Conservation (phyloP, 2,888 invertebrate species). For the Rhingia rostrata region DNA sequence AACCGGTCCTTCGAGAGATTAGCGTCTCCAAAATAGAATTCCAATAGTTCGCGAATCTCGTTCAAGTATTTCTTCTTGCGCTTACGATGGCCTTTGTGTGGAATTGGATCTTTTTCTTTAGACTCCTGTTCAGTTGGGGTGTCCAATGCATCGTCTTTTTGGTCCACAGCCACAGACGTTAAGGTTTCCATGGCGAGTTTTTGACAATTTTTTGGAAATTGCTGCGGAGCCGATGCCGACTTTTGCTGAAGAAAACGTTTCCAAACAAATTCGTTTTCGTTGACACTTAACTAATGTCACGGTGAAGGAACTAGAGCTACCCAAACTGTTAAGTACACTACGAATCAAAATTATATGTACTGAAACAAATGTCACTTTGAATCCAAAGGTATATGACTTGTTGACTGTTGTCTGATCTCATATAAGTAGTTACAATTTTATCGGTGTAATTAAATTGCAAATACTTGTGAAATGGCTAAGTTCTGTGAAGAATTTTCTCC, state of each 20-base stretch:
- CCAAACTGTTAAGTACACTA: constrained; percentile 47
- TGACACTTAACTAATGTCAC: constrained; percentile 14
- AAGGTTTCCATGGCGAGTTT: constrained; percentile 36
- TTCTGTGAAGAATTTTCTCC: constrained; percentile 75
- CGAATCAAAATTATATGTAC: not conserved
- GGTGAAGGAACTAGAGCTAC: not conserved
- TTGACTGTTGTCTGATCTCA: not conserved
- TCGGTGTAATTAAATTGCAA: not conserved
- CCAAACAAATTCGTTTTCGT: not conserved
- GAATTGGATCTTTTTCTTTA: constrained; percentile 28
- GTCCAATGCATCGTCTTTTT: constrained; percentile 18
- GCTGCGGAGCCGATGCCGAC: no score
- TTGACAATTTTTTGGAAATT: not conserved
- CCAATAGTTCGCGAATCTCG: constrained; percentile 92
- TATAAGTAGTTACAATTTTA: not conserved
- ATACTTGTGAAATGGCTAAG: constrained; percentile 20
- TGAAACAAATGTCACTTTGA: constrained; percentile 10
- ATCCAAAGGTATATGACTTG: not conserved
- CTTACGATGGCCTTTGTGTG: constrained; percentile 83
- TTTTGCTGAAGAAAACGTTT: not conserved
- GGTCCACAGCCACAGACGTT: constrained; percentile 1
- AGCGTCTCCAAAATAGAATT: constrained; percentile 97
- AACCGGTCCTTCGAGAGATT: constrained; percentile 95
- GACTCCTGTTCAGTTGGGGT: not conserved
- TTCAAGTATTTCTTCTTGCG: constrained; percentile 90